Evolutionary conservation across 2,888 invertebrate species (phyloP), one percentile per base, ranked within the genome.

Genomic region (Drosophila borborema): DNA sequence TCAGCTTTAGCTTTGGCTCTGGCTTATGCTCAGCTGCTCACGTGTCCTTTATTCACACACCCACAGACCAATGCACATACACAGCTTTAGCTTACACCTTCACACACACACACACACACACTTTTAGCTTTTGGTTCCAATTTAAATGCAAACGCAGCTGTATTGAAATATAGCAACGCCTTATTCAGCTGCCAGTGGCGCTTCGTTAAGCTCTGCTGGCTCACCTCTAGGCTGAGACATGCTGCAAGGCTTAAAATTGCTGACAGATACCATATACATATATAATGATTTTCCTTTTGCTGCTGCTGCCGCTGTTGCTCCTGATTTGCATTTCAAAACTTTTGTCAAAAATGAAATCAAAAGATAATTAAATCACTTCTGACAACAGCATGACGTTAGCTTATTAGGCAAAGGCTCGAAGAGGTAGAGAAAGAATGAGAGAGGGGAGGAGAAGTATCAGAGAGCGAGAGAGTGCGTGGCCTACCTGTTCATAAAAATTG

Each of bases 341-440:
- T 72, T 74, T 16, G 54, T 2, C 54, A 51, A 18, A 61, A 31
- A 61, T 69, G 49, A 80, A 80, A 71, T 81, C 73, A 69, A 76
- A 80, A 76, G 64, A 69, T 80, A 81, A 82, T 80, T 82, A 81
- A 81, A 80, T 80, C 58, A 81, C n/a, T 45, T 55, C 59, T 49
- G 53, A 54, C 70, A 49, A 51, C 51, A 41, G 46, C 61, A 74
- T 48, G 34, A 36, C 56, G 23, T 41, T 36, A 31, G 28, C 46
- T 56, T 67, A 36, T 36, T 31, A 31, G 10, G 16, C 40, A 53
- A n/a, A n/a, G 20, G 65, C 36, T 16, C 16, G 5, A 36, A 20
- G 12, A 31, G 12, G 7, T 20, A 7, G 43, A n/a, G 38, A 14
- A 4, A 14, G 38, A 14, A 6, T 1, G 16, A 40, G 16, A 16